These are phyloP conservation scores for Silvanus unidentatus DNA, from an alignment of 2,888 invertebrate species.

Conservation along the genomic window DNA sequence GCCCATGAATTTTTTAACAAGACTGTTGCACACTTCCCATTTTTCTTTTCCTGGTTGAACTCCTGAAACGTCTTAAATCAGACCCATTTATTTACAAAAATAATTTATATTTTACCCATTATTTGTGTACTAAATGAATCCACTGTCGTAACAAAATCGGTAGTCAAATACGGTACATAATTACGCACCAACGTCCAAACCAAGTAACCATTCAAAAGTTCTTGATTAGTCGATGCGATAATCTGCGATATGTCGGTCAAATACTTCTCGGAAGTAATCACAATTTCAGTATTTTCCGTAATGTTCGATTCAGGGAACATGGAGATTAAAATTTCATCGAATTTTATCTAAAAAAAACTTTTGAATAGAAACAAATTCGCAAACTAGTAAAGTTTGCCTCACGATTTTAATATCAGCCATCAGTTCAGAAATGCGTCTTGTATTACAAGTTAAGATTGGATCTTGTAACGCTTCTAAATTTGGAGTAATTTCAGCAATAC, in stretches of 20 bases:
- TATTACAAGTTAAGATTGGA: constrained; percentile 42
- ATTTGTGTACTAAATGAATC: constrained; percentile 34
- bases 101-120: constrained; percentile 25
- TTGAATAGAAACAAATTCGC: not conserved
- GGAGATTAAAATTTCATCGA: constrained; percentile 46
- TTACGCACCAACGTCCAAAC: constrained; percentile 53
- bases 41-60: constrained; percentile 31
- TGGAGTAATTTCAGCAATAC: constrained; percentile 51
- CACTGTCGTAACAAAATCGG: constrained; percentile 36
- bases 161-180: constrained; percentile 52
- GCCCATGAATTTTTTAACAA: constrained; percentile 48
- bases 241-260: constrained; percentile 49
- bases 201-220: constrained; percentile 54
- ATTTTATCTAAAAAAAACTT: constrained; percentile 42
- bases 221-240: constrained; percentile 48
- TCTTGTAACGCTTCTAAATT: constrained; percentile 35
- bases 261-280: constrained; percentile 50
- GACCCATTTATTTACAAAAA: constrained; percentile 1
- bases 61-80: constrained; percentile 21
- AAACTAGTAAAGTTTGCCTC: not conserved
- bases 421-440: constrained; percentile 44
- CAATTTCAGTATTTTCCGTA: constrained; percentile 49
- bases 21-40: constrained; percentile 51
- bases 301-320: constrained; percentile 49
- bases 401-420: constrained; percentile 17